Evolutionary conservation across 2,797 vertebrate genomes (phyloP).

Genomic region (Steatocranus sp.): DNA sequence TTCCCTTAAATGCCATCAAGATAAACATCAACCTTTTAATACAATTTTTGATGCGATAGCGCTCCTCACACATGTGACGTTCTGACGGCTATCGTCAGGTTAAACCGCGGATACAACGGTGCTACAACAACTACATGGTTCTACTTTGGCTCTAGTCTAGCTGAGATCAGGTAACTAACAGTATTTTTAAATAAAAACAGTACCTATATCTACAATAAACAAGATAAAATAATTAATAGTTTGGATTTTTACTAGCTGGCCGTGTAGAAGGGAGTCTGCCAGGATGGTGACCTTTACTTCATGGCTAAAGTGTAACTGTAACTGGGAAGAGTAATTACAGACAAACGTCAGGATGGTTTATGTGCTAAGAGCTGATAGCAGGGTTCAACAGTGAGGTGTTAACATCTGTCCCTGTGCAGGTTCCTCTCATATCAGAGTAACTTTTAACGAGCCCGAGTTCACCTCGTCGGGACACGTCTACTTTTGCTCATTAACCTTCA

Average conservation of each 20-base stretch:
- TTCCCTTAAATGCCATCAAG: background rate
- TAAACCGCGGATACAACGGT: background rate
- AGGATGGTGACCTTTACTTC: background rate
- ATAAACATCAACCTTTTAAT: background rate
- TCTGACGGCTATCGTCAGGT: background rate
- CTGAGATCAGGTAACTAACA: background rate
- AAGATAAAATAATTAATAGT: background rate
- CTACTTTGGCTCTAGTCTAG: rapidly evolving
- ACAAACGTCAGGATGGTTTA: background rate
- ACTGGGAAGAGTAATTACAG: background rate
- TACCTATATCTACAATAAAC: background rate
- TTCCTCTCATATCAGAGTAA: background rate
- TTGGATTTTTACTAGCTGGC: background rate
- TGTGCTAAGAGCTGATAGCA: background rate
- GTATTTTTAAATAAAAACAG: background rate
- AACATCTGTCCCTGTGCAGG: background rate
- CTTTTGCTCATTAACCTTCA: background rate
- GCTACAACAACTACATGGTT: background rate
- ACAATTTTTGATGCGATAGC: background rate
- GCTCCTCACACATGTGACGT: background rate
- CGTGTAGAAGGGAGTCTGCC: background rate
- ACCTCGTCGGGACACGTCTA: background rate
- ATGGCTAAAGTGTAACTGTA: background rate
- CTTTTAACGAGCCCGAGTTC: background rate
- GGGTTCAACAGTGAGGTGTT: background rate